These are phyloP conservation scores for Habrosyne pyritoides DNA, from an alignment of 2,888 invertebrate genomes.

Conservation along the genomic window DNA sequence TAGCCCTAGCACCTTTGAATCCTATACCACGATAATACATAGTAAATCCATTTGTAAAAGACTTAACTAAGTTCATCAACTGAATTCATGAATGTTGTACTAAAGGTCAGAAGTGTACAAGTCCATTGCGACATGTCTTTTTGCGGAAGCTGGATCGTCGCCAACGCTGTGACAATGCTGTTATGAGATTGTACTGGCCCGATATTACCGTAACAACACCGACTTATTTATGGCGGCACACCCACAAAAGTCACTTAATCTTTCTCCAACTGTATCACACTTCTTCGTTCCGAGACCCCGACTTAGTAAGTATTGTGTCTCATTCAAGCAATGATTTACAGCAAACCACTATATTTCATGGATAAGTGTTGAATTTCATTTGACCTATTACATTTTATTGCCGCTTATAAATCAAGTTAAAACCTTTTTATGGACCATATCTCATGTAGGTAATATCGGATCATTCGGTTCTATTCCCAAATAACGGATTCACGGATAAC, in stretches of 20 bases:
- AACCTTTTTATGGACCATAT: conserved; percentile 6
- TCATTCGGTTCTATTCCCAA: background rate
- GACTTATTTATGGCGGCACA: conserved; percentile 36
- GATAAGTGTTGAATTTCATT: background rate
- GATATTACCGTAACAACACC: conserved; percentile 41
- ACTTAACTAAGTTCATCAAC: conserved; percentile 22
- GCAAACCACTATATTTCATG: conserved; percentile 1
- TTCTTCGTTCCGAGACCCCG: conserved; percentile 18
- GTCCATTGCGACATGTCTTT: conserved; percentile 34
- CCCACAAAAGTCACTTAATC: conserved; percentile 22
- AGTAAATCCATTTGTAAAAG: no score
- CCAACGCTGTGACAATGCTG: conserved; percentile 58
- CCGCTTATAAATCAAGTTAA: background rate
- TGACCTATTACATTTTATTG: conserved; percentile 6
- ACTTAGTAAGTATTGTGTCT: background rate
- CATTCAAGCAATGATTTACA: background rate
- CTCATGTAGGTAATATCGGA: background rate
- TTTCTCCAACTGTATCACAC: conserved; percentile 14
- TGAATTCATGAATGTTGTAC: conserved; percentile 17
- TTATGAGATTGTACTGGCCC: conserved; percentile 55
- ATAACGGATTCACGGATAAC: background rate
- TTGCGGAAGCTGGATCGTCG: conserved; percentile 51
- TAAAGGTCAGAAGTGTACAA: conserved; percentile 30
- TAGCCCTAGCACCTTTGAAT: no score
- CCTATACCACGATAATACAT: no score